phyloP scores from a whole-genome alignment of 1,140 invertebrate genomes.

The Cheumatopsyche charites region DNA sequence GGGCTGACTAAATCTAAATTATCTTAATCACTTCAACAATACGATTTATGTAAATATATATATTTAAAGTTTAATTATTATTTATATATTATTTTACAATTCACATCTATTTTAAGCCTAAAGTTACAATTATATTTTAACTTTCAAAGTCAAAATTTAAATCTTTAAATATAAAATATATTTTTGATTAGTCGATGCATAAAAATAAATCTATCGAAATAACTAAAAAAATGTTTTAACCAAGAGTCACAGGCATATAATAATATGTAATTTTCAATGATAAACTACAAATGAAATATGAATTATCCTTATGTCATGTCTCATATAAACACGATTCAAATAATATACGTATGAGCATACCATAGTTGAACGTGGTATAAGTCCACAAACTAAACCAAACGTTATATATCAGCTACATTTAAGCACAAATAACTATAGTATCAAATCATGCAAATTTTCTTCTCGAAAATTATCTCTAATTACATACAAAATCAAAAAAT shows the following conservation, averaged over 20 bases:
- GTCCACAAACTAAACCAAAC: slow-evolving; percentile 9
- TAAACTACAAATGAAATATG: not conserved
- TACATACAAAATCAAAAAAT: slow-evolving; percentile 6
- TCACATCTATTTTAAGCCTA: too few relatives aligned
- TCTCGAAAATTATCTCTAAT: not conserved
- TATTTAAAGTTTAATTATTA: too few relatives aligned
- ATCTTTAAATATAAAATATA: not conserved
- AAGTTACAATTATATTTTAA: too few relatives aligned
- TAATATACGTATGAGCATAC: too few relatives aligned
- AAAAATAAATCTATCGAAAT: slow-evolving; percentile 6
- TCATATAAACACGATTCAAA: too few relatives aligned
- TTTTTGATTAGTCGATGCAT: slow-evolving; percentile 4
- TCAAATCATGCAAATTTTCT: slow-evolving; percentile 16
- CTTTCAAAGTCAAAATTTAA: too few relatives aligned
- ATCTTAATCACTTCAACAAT: too few relatives aligned
- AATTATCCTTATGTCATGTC: too few relatives aligned
- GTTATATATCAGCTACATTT: slow-evolving; percentile 1
- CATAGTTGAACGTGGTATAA: not conserved
- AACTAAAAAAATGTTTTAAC: not conserved
- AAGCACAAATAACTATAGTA: slow-evolving; percentile 17
- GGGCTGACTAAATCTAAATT: too few relatives aligned
- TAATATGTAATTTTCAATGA: slow-evolving; percentile 1
- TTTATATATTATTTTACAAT: too few relatives aligned
- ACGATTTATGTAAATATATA: too few relatives aligned
- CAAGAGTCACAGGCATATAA: slow-evolving; percentile 12